phyloP scores from a whole-genome alignment of 2,888 invertebrate genomes.

The Myopa testacea region DNA sequence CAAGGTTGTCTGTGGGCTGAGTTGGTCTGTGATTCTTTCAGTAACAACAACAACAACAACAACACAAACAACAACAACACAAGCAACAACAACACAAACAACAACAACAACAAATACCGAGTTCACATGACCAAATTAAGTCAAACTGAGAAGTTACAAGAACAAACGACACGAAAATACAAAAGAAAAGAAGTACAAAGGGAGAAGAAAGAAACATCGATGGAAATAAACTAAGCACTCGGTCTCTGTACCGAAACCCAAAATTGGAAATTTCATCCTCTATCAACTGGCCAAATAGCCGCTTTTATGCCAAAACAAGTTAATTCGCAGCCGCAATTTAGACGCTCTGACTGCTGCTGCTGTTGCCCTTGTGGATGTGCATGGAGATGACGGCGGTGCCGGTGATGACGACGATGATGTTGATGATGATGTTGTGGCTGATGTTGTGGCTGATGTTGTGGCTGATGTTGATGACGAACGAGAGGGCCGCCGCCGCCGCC shows the following conservation, averaged over 20 bases:
- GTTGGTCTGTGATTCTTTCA: not conserved
- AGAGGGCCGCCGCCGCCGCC: constrained; percentile 41
- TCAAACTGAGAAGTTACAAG: constrained; percentile 63
- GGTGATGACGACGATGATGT: not conserved
- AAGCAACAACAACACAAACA: no score
- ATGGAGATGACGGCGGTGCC: not conserved
- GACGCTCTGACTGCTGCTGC: not conserved
- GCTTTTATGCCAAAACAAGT: constrained; percentile 65
- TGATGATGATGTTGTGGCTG: not conserved
- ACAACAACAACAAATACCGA: not conserved
- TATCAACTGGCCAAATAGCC: constrained; percentile 65
- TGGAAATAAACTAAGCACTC: not conserved
- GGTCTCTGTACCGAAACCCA: constrained; percentile 59
- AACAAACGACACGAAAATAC: constrained; percentile 49
- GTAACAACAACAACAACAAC: not conserved
- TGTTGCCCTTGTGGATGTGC: not conserved
- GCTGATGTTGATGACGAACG: no score
- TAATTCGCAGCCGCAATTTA: constrained; percentile 56
- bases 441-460: not conserved
- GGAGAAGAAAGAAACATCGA: not conserved
- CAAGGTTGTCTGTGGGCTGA: constrained; percentile 56
- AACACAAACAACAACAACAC: no score
- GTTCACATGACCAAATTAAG: constrained; percentile 53
- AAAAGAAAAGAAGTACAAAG: not conserved
- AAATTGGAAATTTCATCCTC: constrained; percentile 64